Percentiles rank a stretch among this genome's conserved stretches.
phyloP scores from a whole-genome alignment of 92 coral and sea anemone genomes.

The Galaxea fascicularis region DNA sequence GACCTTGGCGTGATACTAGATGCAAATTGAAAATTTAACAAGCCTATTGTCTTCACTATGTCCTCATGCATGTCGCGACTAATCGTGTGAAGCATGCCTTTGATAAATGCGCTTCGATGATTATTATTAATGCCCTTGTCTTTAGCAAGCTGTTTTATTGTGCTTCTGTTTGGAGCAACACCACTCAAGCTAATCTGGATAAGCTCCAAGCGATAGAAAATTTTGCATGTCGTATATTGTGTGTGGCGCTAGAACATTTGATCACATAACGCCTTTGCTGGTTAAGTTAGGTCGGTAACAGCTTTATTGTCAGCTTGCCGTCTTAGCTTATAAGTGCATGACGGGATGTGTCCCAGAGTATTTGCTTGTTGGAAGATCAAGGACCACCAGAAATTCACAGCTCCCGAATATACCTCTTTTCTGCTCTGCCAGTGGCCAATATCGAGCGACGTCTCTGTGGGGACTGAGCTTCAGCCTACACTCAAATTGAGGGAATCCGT shows the following conservation, averaged over 20 bases:
- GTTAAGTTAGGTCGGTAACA: neutral
- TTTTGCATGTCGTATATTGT: neutral
- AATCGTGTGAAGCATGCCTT: too few species aligned
- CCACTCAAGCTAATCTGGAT: conserved; percentile 7
- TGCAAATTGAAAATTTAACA: too few species aligned
- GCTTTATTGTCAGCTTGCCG: neutral
- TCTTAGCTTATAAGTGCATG: neutral
- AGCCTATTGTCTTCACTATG: too few species aligned
- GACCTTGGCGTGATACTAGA: too few species aligned
- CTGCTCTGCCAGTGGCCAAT: neutral
- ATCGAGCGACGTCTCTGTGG: neutral
- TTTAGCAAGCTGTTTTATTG: conserved; percentile 5
- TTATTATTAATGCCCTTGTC: neutral
- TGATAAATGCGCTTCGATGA: neutral
- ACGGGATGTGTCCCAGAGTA: neutral
- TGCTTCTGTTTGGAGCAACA: conserved; percentile 2
- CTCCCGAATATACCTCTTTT: neutral
- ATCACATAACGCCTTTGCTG: conserved; percentile 2
- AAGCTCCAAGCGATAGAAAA: conserved; percentile 1
- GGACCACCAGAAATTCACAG: neutral
- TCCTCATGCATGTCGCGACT: too few species aligned
- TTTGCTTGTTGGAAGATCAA: neutral
- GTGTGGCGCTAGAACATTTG: neutral
- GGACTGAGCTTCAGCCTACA: neutral
- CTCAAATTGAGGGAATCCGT: neutral